A percentile compares a stretch with the other conserved stretches of the same genome.
Conservation (phyloP, 1,140 invertebrate species). For the Cydia amplana region DNA sequence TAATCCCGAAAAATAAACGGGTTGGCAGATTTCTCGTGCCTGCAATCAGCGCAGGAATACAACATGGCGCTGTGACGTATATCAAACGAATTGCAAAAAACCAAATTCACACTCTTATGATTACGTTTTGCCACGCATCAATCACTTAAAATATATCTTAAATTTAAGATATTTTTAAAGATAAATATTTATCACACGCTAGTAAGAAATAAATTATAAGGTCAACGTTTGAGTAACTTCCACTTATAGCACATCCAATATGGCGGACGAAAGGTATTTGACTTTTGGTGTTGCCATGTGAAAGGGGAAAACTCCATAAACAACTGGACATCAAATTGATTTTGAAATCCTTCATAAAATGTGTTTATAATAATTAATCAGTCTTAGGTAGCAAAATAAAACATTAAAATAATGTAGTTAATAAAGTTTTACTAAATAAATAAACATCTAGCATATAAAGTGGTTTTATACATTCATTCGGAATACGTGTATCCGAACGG, state of each 20-base stretch:
- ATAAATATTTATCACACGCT: slow-evolving; percentile 48
- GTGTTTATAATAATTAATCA: background rate
- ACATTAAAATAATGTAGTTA: background rate
- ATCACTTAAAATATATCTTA: slow-evolving; percentile 51
- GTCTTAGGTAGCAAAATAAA: background rate
- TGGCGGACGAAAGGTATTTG: slow-evolving; percentile 67
- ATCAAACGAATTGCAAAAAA: slow-evolving; percentile 74
- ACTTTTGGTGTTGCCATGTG: slow-evolving; percentile 58
- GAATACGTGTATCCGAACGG: slow-evolving; percentile 5
- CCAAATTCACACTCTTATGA: slow-evolving; percentile 45
- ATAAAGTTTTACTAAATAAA: too few species aligned
- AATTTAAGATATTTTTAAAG: slow-evolving; percentile 53
- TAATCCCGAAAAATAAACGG: slow-evolving; percentile 79
- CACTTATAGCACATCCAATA: slow-evolving; percentile 74
- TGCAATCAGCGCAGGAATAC: slow-evolving; percentile 80
- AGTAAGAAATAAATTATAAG: slow-evolving; percentile 63
- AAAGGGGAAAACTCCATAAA: slow-evolving; percentile 21
- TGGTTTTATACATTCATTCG: background rate
- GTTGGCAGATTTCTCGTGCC: slow-evolving; percentile 79
- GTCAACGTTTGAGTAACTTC: slow-evolving; percentile 73
- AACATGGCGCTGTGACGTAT: slow-evolving; percentile 80
- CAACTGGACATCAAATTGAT: background rate
- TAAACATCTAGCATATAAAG: background rate
- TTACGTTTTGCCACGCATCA: slow-evolving; percentile 43
- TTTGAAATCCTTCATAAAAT: background rate